These are phyloP conservation scores for Microtus pennsylvanicus DNA, from an alignment of 2,113 vertebrate species.

Conservation along the genomic window DNA sequence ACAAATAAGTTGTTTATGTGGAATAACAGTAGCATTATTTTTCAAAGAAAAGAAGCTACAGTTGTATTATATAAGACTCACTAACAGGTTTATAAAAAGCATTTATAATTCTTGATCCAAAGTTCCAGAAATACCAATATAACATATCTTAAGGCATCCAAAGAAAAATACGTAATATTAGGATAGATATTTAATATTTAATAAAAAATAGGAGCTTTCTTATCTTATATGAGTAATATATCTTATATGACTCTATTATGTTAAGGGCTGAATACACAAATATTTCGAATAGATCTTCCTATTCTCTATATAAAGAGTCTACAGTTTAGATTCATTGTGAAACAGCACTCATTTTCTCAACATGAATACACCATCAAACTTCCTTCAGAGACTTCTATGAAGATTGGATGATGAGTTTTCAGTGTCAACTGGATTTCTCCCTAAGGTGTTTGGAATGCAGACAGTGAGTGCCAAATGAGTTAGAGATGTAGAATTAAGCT, in stretches of 20 bases:
- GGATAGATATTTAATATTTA: slow-evolving; percentile 38
- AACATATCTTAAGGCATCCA: slow-evolving; percentile 44
- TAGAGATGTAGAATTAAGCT: neutral
- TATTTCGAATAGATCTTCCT: neutral
- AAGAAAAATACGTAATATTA: slow-evolving; percentile 33
- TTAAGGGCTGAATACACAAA: neutral
- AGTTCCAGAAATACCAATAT: neutral
- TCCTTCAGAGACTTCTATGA: neutral
- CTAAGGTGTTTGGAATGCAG: neutral
- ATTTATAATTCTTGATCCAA: slow-evolving; percentile 61
- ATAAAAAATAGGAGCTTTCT: slow-evolving; percentile 9
- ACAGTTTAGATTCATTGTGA: neutral
- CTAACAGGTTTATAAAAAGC: neutral
- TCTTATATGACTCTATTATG: neutral
- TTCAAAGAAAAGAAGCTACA: slow-evolving; percentile 28
- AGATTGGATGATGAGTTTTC: neutral
- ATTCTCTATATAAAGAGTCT: neutral
- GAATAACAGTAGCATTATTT: slow-evolving; percentile 25
- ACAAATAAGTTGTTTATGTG: slow-evolving; percentile 2
- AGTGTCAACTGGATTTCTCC: neutral
- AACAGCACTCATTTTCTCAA: neutral
- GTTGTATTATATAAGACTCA: slow-evolving; percentile 22
- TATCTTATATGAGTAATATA: neutral
- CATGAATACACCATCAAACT: neutral
- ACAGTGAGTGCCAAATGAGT: neutral